phyloP scores from a whole-genome alignment of 1,140 invertebrate genomes.

The Theocolax elegans region DNA sequence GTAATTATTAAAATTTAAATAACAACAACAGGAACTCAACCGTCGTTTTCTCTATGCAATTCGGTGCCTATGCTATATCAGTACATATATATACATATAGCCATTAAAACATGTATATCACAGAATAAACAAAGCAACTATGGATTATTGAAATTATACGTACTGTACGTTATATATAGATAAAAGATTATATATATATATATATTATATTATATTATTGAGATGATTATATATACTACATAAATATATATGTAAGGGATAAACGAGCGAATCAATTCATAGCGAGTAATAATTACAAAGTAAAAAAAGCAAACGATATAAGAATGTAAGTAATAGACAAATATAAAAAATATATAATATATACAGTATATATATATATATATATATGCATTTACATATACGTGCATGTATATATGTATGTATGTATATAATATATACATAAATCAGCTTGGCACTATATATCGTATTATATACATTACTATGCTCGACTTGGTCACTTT shows the following conservation, averaged over 20 bases:
- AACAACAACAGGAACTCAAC: too few species aligned
- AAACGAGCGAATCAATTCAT: too few species aligned
- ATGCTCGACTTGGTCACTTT: too few species aligned
- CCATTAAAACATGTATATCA: conserved; percentile 2
- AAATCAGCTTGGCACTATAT: conserved; percentile 6
- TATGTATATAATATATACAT: too few species aligned
- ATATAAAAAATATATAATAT: too few species aligned
- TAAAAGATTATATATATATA: not conserved
- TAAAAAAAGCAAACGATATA: too few species aligned
- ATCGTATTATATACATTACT: conserved; percentile 6
- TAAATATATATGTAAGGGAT: too few species aligned
- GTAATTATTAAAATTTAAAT: conserved; percentile 21
- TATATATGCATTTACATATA: too few species aligned
- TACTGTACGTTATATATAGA: not conserved
- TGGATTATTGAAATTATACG: not conserved
- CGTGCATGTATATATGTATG: too few species aligned
- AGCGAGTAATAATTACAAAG: too few species aligned
- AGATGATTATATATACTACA: not conserved
- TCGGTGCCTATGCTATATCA: conserved; percentile 42
- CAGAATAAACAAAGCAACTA: not conserved
- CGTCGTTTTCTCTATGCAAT: conserved; percentile 35
- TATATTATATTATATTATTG: not conserved
- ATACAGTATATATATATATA: too few species aligned
- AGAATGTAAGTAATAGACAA: too few species aligned
- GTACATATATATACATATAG: conserved; percentile 20